Conservation (phyloP, 2,888 invertebrate genomes). For the Incurvaria masculella region DNA sequence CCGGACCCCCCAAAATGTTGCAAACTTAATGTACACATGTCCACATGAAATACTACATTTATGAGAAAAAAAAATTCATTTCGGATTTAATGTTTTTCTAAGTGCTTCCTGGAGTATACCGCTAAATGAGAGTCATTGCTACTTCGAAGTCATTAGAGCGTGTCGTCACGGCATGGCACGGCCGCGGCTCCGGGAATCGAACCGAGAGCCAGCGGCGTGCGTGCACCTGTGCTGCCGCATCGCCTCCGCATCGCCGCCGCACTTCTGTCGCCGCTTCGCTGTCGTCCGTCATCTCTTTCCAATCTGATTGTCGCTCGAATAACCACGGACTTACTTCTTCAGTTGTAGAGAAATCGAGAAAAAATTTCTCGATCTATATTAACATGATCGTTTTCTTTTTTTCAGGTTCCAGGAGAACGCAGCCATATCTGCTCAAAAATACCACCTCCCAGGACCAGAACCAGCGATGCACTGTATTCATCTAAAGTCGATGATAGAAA, state of each 20-base stretch:
- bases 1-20: no score
- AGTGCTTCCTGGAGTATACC: no score
- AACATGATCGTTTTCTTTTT: background rate
- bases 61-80: no score
- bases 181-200: background rate
- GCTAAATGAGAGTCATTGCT: no score
- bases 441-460: background rate
- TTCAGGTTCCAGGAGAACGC: background rate
- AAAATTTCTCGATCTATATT: no score
- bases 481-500: background rate
- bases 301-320: background rate
- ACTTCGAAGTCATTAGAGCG: background rate
- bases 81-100: no score
- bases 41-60: no score
- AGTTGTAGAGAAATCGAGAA: no score
- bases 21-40: no score
- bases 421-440: background rate
- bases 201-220: background rate
- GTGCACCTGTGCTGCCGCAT: no score
- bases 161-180: background rate
- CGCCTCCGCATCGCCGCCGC: no score
- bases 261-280: background rate
- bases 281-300: background rate
- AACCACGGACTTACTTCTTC: background rate
- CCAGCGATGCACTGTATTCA: background rate